These are phyloP conservation scores for Frankliniella intonsa DNA, from an alignment of 2,888 invertebrate species.

Conservation along the genomic window DNA sequence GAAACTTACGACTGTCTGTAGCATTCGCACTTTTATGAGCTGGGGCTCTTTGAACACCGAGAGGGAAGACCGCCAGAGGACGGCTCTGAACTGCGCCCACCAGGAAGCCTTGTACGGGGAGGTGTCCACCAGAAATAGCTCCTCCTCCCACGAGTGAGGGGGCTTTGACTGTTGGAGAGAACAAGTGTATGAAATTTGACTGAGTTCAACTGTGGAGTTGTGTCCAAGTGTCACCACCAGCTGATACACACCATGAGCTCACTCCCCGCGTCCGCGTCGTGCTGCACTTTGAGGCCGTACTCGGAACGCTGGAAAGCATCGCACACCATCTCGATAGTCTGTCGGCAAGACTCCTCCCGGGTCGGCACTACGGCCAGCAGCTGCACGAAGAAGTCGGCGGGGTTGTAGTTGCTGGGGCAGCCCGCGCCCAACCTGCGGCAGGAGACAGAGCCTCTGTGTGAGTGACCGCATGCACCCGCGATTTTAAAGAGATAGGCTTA, in stretches of 20 bases:
- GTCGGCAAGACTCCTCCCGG: slow-evolving; percentile 71
- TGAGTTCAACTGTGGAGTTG: no score
- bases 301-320: slow-evolving; percentile 66
- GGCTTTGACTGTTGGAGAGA: not conserved
- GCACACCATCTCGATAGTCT: slow-evolving; percentile 73
- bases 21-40: slow-evolving; percentile 78
- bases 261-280: slow-evolving; percentile 51
- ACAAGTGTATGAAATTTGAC: no score
- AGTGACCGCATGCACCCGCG: no score
- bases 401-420: slow-evolving; percentile 87
- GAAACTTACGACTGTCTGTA: slow-evolving; percentile 79
- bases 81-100: slow-evolving; percentile 81
- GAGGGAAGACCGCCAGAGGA: slow-evolving; percentile 86
- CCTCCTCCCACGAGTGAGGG: slow-evolving; percentile 21
- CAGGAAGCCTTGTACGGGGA: slow-evolving; percentile 78
- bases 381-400: slow-evolving; percentile 90
- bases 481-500: no score
- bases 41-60: slow-evolving; percentile 86
- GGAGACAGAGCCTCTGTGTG: not conserved
- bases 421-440: slow-evolving; percentile 66
- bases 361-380: slow-evolving; percentile 81
- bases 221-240: not conserved
- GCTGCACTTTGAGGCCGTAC: slow-evolving; percentile 56
- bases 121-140: slow-evolving; percentile 39
- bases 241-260: slow-evolving; percentile 37